Evolutionary conservation across 1,140 invertebrate genomes (phyloP).

Genomic region (Macrobrachium nipponense): DNA sequence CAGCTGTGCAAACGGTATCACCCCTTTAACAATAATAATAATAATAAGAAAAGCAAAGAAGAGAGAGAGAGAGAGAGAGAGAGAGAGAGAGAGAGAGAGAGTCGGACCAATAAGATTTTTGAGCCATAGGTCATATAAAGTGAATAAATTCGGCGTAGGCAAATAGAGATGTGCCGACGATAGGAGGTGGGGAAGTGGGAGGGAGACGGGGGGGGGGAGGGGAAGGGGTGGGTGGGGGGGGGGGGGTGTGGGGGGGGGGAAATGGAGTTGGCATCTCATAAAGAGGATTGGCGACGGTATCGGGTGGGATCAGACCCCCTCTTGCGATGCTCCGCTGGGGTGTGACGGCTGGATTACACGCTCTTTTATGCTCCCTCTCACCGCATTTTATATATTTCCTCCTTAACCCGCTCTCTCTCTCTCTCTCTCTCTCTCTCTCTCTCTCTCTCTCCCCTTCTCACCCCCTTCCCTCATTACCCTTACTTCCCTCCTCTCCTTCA

Average conservation of each 20-base stretch:
- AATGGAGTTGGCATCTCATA: background rate
- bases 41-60: background rate
- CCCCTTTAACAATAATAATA: background rate
- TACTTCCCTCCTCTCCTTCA: too few relatives aligned
- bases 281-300: background rate
- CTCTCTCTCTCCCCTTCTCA: too few relatives aligned
- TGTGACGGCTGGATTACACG: slow-evolving; percentile 42
- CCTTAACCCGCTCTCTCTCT: background rate
- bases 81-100: slow-evolving; percentile 4
- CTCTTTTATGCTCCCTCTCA: background rate
- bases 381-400: background rate
- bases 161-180: too few relatives aligned
- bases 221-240: background rate
- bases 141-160: too few relatives aligned
- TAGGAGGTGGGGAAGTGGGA: too few relatives aligned
- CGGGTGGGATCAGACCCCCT: slow-evolving; percentile 24
- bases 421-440: background rate
- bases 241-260: background rate
- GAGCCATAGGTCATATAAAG: background rate
- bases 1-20: background rate
- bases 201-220: background rate
- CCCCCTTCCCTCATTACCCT: background rate
- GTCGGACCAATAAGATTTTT: background rate
- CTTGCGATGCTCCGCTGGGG: slow-evolving; percentile 31
- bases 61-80: background rate